These are phyloP conservation scores for Sebastes alutus DNA, from an alignment of 2,797 vertebrate genomes.

Conservation along the genomic window DNA sequence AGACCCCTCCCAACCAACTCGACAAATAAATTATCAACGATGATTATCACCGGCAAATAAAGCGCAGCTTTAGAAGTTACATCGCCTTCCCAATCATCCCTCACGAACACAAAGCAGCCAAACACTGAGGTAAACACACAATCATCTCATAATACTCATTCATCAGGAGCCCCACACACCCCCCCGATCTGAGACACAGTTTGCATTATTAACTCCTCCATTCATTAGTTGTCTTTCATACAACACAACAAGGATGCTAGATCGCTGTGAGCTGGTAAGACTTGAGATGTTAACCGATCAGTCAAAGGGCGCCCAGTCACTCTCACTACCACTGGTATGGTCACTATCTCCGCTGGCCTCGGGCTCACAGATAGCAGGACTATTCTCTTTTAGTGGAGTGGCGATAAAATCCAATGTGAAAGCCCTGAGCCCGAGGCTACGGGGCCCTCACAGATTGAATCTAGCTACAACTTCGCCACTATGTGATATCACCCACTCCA, in stretches of 20 bases:
- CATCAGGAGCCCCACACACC: constrained; percentile 12
- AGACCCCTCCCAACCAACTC: constrained; percentile 26
- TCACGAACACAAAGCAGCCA: neutral
- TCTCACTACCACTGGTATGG: constrained; percentile 52
- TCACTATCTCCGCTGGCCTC: constrained; percentile 64
- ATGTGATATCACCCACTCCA: constrained; percentile 62
- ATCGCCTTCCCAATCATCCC: neutral
- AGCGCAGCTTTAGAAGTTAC: constrained; percentile 48
- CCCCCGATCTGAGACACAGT: neutral
- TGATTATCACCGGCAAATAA: constrained; percentile 62
- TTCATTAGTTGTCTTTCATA: constrained; percentile 24
- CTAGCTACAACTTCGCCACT: constrained; percentile 61
- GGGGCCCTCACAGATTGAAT: constrained; percentile 64
- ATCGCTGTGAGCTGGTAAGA: constrained; percentile 25
- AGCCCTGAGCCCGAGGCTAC: constrained; percentile 50
- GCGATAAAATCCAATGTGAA: constrained; percentile 74
- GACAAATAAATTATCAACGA: constrained; percentile 49
- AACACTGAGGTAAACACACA: constrained; percentile 40
- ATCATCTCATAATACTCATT: constrained; percentile 29
- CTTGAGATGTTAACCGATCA: constrained; percentile 54
- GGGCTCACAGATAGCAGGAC: constrained; percentile 66
- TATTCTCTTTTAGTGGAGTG: constrained; percentile 63
- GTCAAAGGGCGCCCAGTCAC: constrained; percentile 50
- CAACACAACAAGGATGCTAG: constrained; percentile 29
- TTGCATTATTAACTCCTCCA: constrained; percentile 29